These are phyloP conservation scores for Platichthys stellatus DNA, from an alignment of 2,113 vertebrate species.

Conservation along the genomic window DNA sequence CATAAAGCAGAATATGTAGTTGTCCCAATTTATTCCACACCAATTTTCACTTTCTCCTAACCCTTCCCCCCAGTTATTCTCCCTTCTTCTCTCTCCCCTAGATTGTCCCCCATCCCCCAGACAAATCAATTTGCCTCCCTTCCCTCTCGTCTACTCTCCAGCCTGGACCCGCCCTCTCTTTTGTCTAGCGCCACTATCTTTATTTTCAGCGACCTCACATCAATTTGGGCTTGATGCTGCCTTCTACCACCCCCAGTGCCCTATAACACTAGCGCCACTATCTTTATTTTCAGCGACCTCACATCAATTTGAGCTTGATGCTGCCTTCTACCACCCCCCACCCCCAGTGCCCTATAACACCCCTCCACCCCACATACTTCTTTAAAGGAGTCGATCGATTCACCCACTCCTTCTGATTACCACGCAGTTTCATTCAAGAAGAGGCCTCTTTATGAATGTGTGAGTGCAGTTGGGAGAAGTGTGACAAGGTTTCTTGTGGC, in stretches of 20 bases:
- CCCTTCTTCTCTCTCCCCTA: conserved; percentile 21
- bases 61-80: conserved; percentile 53
- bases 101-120: conserved; percentile 58
- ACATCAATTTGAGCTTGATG: conserved; percentile 51
- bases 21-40: conserved; percentile 21
- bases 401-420: conserved; percentile 60
- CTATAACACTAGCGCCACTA: conserved; percentile 14
- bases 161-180: conserved; percentile 61
- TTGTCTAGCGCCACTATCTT: conserved; percentile 65
- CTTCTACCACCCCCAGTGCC: not conserved
- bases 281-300: conserved; percentile 68
- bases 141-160: conserved; percentile 36
- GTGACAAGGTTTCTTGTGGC: conserved; percentile 7
- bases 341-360: not conserved
- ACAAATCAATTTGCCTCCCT: conserved; percentile 59
- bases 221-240: conserved; percentile 33
- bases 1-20: conserved; percentile 2
- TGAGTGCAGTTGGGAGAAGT: conserved; percentile 1
- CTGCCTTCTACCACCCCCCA: not conserved
- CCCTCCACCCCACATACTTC: conserved; percentile 10
- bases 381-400: conserved; percentile 62
- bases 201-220: conserved; percentile 68
- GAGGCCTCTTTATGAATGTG: conserved; percentile 13
- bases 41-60: conserved; percentile 40
- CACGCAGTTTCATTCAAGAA: conserved; percentile 58